phyloP scores from a whole-genome alignment of 2,888 invertebrate species.

The Pasiphila rectangulata region DNA sequence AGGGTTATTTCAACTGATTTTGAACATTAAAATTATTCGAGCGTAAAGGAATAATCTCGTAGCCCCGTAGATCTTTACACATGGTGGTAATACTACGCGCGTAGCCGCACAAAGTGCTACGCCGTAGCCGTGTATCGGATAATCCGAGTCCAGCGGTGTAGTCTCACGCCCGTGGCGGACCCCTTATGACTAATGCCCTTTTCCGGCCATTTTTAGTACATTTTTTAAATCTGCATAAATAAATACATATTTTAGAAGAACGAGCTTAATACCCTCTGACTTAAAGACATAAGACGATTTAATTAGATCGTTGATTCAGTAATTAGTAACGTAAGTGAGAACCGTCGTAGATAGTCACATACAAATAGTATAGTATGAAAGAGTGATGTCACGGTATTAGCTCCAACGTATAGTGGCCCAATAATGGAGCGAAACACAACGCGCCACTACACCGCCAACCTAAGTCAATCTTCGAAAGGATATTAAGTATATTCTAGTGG shows the following conservation, averaged over 20 bases:
- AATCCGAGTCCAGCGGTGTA: constrained; percentile 70
- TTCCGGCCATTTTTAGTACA: constrained; percentile 72
- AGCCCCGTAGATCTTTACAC: constrained; percentile 36
- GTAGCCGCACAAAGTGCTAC: constrained; percentile 61
- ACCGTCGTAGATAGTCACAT: not conserved
- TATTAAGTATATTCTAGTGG: constrained; percentile 71
- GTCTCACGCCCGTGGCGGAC: constrained; percentile 62
- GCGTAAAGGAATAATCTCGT: constrained; percentile 14
- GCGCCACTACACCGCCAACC: constrained; percentile 45
- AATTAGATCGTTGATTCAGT: too few relatives aligned
- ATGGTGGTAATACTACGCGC: constrained; percentile 52
- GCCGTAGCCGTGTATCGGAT: constrained; percentile 69
- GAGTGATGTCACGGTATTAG: constrained; percentile 7
- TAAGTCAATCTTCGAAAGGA: constrained; percentile 66
- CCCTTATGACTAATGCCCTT: constrained; percentile 67
- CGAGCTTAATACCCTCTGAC: not conserved
- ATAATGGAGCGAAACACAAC: constrained; percentile 44
- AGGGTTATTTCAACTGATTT: constrained; percentile 32
- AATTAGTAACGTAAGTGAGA: too few relatives aligned
- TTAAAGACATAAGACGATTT: too few relatives aligned
- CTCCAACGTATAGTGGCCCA: constrained; percentile 15
- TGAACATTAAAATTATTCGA: constrained; percentile 24
- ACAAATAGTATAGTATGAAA: not conserved
- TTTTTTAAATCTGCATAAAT: constrained; percentile 54
- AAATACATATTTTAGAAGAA: constrained; percentile 45